phyloP scores from a whole-genome alignment of 2,113 vertebrate species.

The Ifrita kowaldi region DNA sequence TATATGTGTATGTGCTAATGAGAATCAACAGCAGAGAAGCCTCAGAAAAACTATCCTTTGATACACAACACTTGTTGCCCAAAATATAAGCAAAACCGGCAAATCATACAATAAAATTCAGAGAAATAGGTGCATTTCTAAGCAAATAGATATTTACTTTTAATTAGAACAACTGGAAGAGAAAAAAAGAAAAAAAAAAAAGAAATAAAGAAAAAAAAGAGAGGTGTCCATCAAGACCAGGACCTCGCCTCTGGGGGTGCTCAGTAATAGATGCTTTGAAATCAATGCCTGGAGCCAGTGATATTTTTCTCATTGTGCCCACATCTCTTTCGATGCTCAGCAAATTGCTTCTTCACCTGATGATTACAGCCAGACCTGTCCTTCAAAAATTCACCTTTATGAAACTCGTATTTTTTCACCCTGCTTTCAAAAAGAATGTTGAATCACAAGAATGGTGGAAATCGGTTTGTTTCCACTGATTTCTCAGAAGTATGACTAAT shows the following conservation, averaged over 20 bases:
- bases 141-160: not conserved
- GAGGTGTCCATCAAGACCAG: not conserved
- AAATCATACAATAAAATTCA: not conserved
- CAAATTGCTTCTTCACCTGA: constrained; percentile 1
- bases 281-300: not conserved
- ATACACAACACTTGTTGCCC: not conserved
- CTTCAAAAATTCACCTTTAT: not conserved
- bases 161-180: not conserved
- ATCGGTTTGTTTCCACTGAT: not conserved
- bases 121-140: accelerated
- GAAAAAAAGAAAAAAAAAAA: not conserved
- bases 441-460: not conserved
- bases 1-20: not conserved
- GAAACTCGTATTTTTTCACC: not conserved
- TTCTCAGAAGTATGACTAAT: not conserved
- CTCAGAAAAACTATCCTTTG: not conserved
- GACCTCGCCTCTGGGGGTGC: not conserved
- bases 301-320: not conserved
- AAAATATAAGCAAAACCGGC: not conserved
- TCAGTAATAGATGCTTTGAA: not conserved
- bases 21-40: not conserved
- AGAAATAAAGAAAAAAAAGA: not conserved
- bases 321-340: not conserved
- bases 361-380: not conserved
- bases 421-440: not conserved